Base-by-base conservation (phyloP, 1,140 invertebrate genomes). In the Diabrotica virgifera region DNA sequence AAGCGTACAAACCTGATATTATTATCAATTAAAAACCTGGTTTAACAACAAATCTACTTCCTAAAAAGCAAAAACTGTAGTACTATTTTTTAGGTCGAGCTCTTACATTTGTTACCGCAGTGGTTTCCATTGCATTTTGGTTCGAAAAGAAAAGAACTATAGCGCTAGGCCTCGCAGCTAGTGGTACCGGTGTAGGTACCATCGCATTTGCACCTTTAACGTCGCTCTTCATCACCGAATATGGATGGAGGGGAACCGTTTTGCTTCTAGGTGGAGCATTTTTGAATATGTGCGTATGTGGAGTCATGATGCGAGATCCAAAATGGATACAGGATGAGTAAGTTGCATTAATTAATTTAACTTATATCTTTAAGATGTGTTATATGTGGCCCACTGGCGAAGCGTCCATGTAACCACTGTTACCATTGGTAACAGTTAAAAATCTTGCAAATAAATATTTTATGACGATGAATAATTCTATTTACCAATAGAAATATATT, bases 41-140 rank as follows among this genome's bases (percentile, higher is more conserved):
- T 24, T 24, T 24, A 24, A 24, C 1, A 24, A 24, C 24, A 24
- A 24, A 24, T 24, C 4, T 1, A 24, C 1, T 24, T 24, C 24
- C 24, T 24, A 2, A 24, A 24, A 24, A 24, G 24, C 24, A 24
- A 1, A 24, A 4, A 24, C 24, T 24, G 4, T 24, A 24, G 4
- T n/a, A n/a, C n/a, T 24, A 46, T 46, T 6, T 46, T n/a, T n/a
- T 6, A 46, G 40, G 93, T 5, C 81, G 96, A 59, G 91, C 92
- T 5, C 80, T 96, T 36, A 91, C 92, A 36, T 94, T 93, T 76
- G 93, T 96, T 2, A 94, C 94, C 11, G 92, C 92, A 0, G 92
- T 95, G 0, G 95, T 98, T 1, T 89, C 88, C 38, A 95, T 98
- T 58, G 95, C 95, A 7, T 96, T 94, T 76, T 98, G 97, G 86